Conservation (phyloP, 2,113 vertebrate genomes). For the Uropsilus gracilis region DNA sequence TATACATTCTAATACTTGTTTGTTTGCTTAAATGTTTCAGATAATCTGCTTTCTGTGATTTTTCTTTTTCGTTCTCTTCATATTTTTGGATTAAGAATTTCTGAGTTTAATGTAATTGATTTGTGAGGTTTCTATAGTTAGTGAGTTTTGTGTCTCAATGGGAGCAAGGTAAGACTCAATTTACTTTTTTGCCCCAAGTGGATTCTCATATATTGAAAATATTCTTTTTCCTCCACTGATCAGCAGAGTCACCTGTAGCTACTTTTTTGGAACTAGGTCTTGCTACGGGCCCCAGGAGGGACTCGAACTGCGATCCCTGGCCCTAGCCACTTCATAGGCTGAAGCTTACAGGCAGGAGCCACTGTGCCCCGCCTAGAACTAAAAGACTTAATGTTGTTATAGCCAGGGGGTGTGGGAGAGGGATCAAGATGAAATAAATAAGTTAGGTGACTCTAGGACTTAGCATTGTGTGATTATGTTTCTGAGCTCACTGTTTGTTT, state of each 20-base stretch:
- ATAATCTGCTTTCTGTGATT: neutral
- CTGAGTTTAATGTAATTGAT: slow-evolving; percentile 21
- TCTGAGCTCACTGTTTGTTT: neutral
- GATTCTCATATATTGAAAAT: slow-evolving; percentile 44
- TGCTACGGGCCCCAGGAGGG: no score
- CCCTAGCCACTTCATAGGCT: no score
- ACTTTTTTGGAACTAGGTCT: no score
- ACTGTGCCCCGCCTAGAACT: no score
- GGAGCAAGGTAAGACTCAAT: neutral
- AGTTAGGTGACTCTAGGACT: neutral
- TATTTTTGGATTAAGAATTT: slow-evolving; percentile 14
- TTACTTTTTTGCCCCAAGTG: neutral
- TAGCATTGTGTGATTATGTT: neutral
- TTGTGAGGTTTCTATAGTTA: slow-evolving; percentile 23
- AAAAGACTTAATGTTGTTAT: neutral
- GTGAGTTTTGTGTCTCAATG: neutral
- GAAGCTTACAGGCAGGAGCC: no score
- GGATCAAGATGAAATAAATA: neutral
- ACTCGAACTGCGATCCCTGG: no score
- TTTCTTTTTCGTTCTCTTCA: slow-evolving; percentile 22
- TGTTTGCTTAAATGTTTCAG: neutral
- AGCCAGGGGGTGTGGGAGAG: neutral
- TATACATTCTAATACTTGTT: neutral
- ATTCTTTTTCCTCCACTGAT: neutral
- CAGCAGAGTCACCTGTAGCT: neutral